Evolutionary conservation across 2,113 vertebrate species (phyloP).

Genomic region (Oncorhynchus clarkii): DNA sequence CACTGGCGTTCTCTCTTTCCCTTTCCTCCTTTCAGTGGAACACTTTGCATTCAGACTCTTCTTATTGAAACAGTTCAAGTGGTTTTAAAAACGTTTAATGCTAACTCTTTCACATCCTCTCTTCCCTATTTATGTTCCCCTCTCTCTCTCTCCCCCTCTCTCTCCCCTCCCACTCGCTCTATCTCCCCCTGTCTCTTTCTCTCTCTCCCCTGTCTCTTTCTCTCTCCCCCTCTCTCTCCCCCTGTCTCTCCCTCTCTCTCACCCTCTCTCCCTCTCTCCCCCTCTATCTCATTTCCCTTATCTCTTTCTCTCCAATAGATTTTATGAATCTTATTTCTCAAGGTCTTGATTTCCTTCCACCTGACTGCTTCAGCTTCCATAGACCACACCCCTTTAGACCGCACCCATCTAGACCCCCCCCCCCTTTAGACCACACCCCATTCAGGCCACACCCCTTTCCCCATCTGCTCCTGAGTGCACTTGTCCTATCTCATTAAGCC

Average conservation of each 20-base stretch:
- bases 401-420: too few relatives aligned
- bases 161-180: constrained; percentile 10
- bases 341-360: constrained; percentile 64
- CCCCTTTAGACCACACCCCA: constrained; percentile 48
- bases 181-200: background rate
- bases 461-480: constrained; percentile 46
- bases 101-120: background rate
- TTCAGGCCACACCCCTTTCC: background rate
- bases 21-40: background rate
- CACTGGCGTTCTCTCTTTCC: background rate
- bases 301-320: constrained; percentile 59
- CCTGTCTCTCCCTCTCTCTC: background rate
- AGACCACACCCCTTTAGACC: constrained; percentile 30
- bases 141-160: constrained; percentile 9
- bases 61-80: background rate
- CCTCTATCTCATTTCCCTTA: constrained; percentile 2
- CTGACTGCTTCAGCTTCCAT: constrained; percentile 66
- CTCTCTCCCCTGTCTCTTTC: too few relatives aligned
- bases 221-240: background rate
- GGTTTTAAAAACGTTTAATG: background rate
- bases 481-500: constrained; percentile 27
- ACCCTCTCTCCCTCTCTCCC: background rate
- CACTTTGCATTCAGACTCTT: background rate
- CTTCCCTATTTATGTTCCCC: constrained; percentile 16
- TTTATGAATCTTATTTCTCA: constrained; percentile 17